Conservation (phyloP, 2,888 invertebrate genomes). For the Ophion costatus region DNA sequence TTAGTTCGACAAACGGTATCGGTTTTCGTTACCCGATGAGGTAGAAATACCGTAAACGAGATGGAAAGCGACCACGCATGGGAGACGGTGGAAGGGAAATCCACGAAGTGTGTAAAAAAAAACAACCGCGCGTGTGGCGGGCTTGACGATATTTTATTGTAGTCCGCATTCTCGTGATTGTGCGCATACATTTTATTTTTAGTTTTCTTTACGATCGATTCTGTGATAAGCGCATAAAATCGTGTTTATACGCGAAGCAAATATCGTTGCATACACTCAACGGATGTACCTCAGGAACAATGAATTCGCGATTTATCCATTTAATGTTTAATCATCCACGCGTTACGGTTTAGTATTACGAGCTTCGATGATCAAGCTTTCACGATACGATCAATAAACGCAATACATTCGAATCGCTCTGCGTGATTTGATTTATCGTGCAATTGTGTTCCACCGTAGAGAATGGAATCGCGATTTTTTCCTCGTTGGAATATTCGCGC, state of each 20-base stretch:
- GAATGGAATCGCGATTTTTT: not conserved
- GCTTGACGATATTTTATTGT: conserved; percentile 40
- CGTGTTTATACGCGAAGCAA: conserved; percentile 39
- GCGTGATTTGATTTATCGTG: not conserved
- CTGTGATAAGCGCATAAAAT: conserved; percentile 66
- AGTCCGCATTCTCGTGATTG: conserved; percentile 20
- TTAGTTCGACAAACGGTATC: not conserved
- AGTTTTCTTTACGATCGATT: conserved; percentile 54
- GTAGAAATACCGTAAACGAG: not conserved
- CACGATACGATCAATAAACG: conserved; percentile 55
- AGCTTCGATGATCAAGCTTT: conserved; percentile 34
- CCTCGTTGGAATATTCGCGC: not conserved
- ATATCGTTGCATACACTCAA: conserved; percentile 15
- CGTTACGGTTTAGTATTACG: conserved; percentile 29
- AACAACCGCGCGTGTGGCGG: conserved; percentile 8
- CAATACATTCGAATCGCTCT: conserved; percentile 23
- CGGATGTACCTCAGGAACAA: conserved; percentile 50
- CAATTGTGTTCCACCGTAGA: not conserved
- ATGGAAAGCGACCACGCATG: not conserved
- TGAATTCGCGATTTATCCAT: conserved; percentile 34
- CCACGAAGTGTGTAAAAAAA: conserved; percentile 15
- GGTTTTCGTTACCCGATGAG: conserved; percentile 2
- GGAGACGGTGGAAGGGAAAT: conserved; percentile 18
- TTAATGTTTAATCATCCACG: conserved; percentile 44
- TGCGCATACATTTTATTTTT: conserved; percentile 32